phyloP scores from a whole-genome alignment of 2,797 vertebrate species.

The Xiphorhynchus erythropygius region DNA sequence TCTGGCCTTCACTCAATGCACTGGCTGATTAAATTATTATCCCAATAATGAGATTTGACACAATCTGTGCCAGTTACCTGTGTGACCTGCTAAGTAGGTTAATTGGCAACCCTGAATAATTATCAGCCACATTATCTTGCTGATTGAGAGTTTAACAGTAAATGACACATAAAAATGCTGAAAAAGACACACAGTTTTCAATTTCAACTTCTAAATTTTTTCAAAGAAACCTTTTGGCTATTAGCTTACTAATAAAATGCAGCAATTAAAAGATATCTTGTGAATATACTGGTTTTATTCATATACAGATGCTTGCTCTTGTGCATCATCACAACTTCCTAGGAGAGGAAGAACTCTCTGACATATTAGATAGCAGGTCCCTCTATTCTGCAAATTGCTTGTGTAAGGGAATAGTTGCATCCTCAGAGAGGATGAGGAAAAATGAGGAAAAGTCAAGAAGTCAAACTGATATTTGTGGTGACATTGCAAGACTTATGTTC shows the following conservation, averaged over 20 bases:
- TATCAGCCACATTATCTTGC: slow-evolving; percentile 15
- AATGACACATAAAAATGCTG: neutral
- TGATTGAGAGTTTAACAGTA: slow-evolving; percentile 9
- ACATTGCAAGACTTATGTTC: neutral
- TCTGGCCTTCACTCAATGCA: slow-evolving; percentile 13
- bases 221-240: neutral
- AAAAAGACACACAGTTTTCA: neutral
- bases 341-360: neutral
- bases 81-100: slow-evolving; percentile 67
- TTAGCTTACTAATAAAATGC: neutral
- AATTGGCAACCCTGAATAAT: slow-evolving; percentile 62
- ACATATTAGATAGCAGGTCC: neutral
- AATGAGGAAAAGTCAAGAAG: neutral
- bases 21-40: slow-evolving; percentile 64
- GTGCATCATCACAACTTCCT: neutral
- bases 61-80: slow-evolving; percentile 62
- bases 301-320: neutral
- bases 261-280: neutral
- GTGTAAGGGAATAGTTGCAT: neutral
- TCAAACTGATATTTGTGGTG: neutral
- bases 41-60: slow-evolving; percentile 61
- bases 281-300: neutral
- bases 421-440: neutral
- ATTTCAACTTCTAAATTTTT: neutral
- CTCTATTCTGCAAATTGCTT: neutral